Base-by-base conservation (phyloP, 2,113 vertebrate genomes). In the Cyanistes caeruleus region DNA sequence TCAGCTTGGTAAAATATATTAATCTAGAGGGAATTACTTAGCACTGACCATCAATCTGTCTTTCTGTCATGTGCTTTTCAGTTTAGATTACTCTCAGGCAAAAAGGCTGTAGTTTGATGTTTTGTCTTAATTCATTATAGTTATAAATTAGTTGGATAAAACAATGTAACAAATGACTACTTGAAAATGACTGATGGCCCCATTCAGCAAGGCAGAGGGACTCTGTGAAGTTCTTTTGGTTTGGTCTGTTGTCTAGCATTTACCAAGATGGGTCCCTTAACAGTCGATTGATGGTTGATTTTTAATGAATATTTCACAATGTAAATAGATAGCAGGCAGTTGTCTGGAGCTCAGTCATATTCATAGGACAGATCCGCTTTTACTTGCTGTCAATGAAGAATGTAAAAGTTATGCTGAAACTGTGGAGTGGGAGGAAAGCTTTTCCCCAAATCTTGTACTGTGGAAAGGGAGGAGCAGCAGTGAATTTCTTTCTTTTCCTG, bases 71-170 rank as follows among this genome's bases (percentile, higher is more conserved):
- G 62, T 81, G 87, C 84, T 80, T 84, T 97, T 94, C 78, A 68
- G 27, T 84, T 96, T 91, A 97, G 82, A 90, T 95, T 84, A 41
- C 60, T 67, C 43, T 65, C 46, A 64, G 75, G 68, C n/a, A 90
- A 88, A 87, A 55, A 77, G 59, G 37, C 63, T 65, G 55, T 79
- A n/a, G 41, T 90, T 62, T 78, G 58, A 79, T 77, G 68, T 39
- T 95, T 96, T 94, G 65, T 94, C 84, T 92, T 69, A 90, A 89
- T 90, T 92, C 31, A 92, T 95, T 95, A 89, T 80, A 48, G 89
- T 95, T 96, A 75, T 86, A 95, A 95, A 94, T 93, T 91, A 53
- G 55, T 60, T 60, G 62, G n/a, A 77, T 96, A 75, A 93, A 95
- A 75, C 37, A 75, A 3, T 48, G n/a, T 82, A 94, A 93, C 65